Conservation (phyloP, 2,797 vertebrate species). For the Notolabrus celidotus region DNA sequence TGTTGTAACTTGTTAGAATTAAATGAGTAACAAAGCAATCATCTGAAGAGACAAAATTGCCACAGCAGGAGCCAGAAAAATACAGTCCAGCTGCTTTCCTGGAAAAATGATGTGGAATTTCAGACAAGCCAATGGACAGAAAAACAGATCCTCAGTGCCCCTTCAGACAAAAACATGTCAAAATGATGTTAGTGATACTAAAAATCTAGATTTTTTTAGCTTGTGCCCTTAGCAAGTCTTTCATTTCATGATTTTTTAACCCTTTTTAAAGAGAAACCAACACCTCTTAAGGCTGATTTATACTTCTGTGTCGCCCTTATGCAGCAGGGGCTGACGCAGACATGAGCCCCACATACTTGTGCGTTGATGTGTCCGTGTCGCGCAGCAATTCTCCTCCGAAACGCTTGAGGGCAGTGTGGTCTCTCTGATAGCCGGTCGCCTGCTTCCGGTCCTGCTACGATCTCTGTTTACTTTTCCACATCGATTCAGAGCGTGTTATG, state of each 20-base stretch:
- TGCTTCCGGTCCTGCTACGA: too few relatives aligned
- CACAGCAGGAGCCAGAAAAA: not conserved
- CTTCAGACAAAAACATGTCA: constrained; percentile 11
- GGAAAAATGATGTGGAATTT: constrained; percentile 17
- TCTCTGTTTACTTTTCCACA: too few relatives aligned
- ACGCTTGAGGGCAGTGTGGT: too few relatives aligned
- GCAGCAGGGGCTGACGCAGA: too few relatives aligned
- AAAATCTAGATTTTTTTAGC: constrained; percentile 1
- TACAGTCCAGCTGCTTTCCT: constrained; percentile 15
- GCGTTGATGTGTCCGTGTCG: too few relatives aligned
- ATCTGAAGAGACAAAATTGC: constrained; percentile 11
- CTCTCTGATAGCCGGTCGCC: too few relatives aligned
- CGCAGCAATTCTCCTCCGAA: too few relatives aligned
- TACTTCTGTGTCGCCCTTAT: too few relatives aligned
- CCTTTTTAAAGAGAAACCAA: constrained; percentile 1
- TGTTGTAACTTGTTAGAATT: constrained; percentile 15
- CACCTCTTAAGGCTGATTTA: too few relatives aligned
- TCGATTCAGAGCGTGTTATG: too few relatives aligned
- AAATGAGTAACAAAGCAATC: not conserved
- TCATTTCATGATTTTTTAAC: not conserved
- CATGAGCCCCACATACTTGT: too few relatives aligned
- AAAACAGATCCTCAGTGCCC: constrained; percentile 11
- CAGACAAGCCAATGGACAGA: constrained; percentile 13
- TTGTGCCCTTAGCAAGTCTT: constrained; percentile 1
- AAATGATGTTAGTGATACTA: not conserved